Evolutionary conservation across 2,797 vertebrate genomes (phyloP), one percentile per base, ranked within the genome.

Genomic region (Oophaga sylvatica): DNA sequence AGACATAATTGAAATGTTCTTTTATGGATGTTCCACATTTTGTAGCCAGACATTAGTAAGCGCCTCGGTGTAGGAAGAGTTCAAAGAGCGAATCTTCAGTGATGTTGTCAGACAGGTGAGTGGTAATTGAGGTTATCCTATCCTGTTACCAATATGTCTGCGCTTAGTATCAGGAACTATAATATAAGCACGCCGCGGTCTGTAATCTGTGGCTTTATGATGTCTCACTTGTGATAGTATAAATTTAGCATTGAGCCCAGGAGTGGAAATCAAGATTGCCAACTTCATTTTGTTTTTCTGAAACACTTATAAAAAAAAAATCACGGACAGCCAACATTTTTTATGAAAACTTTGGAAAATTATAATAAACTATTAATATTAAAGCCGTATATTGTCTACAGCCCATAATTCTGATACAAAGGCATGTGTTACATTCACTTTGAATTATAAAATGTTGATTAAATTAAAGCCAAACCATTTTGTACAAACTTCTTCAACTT

Each of bases 91-190:
- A 77, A 80, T 87, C 5, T 79, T 79, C 19, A 62, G 80, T 45
- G 87, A 79, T 84, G 87, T 48, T 71, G 81, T 84, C 87, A 87
- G 81, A 68, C 53, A 83, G 87, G 67, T 80, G 53, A 78, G 62
- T n/a, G 53, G 59, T 84, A 87, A 87, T 80, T 87, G 81, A 60
- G 75, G 76, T 35, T 57, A 76, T 10, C 59, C 70, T 57, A 35
- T 59, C 57, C 59, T 87, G 71, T 67, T n/a, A 76, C 48, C 59
- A 48, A 41, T 83, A 41, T 79, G 71, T 84, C 60, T 79, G 67
- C 62, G 71, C 81, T 79, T 83, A 71, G 45, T 60, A 84, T 41
- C 67, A 71, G 77, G 41, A 86, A 80, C 87, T 83, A 62, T 84
- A 78, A 60, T 63, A 87, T 76, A 59, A 45, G 29, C 3, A 79